Evolutionary conservation across 1,140 invertebrate species (phyloP).

Genomic region (Lineus longissimus): DNA sequence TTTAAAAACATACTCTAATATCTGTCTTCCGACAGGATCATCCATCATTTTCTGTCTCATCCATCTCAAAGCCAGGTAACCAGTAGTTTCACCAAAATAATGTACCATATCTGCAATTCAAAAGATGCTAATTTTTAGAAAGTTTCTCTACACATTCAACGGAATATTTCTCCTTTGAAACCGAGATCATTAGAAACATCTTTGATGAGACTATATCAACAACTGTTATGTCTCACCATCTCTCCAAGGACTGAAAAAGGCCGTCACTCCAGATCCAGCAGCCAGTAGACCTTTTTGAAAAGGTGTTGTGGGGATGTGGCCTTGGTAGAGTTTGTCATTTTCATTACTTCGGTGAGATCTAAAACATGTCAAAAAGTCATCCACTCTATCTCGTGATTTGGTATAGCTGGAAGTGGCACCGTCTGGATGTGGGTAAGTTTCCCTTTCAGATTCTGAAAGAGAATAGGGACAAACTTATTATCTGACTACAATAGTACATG

Average conservation of each 20-base stretch:
- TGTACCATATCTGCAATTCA: constrained; percentile 80
- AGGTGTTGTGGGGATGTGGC: constrained; percentile 67
- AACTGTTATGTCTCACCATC: constrained; percentile 44
- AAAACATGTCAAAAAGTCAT: too few relatives aligned
- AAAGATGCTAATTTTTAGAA: constrained; percentile 10
- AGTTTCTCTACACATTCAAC: background rate
- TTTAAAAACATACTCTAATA: constrained; percentile 58
- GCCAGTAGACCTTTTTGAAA: constrained; percentile 75
- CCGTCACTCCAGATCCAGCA: constrained; percentile 72
- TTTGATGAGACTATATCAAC: background rate
- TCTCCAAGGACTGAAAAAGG: constrained; percentile 67
- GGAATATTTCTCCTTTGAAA: background rate
- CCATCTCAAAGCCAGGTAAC: constrained; percentile 64
- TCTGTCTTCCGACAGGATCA: constrained; percentile 66
- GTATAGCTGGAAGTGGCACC: too few relatives aligned
- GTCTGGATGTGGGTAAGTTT: too few relatives aligned
- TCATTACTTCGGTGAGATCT: background rate
- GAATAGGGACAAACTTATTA: too few relatives aligned
- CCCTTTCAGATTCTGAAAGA: too few relatives aligned
- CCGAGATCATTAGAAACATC: background rate
- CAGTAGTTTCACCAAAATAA: constrained; percentile 85
- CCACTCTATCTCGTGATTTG: too few relatives aligned
- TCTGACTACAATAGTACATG: too few relatives aligned
- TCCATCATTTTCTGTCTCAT: constrained; percentile 67
- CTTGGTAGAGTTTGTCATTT: constrained; percentile 48